phyloP scores from a whole-genome alignment of 1,140 invertebrate genomes.

The Drosophila malerkotliana region DNA sequence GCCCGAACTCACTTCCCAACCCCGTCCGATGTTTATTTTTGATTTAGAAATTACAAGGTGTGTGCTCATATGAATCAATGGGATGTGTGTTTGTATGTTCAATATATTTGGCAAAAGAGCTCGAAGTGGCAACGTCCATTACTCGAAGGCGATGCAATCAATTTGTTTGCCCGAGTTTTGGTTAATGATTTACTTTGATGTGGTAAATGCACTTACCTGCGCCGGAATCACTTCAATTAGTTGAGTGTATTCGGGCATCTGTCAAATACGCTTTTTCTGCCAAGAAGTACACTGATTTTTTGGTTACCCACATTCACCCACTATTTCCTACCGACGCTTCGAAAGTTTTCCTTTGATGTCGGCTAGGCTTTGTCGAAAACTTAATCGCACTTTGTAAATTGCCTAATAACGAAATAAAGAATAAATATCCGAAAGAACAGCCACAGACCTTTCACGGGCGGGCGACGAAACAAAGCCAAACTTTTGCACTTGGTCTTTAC shows the following conservation, averaged over 20 bases:
- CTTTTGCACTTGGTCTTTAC: slow-evolving; percentile 53
- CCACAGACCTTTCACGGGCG: slow-evolving; percentile 1
- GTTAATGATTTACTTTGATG: slow-evolving; percentile 55
- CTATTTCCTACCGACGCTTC: background rate
- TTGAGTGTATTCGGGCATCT: slow-evolving; percentile 9
- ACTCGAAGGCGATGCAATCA: slow-evolving; percentile 21
- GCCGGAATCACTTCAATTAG: slow-evolving; percentile 28
- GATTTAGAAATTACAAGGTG: slow-evolving; percentile 62
- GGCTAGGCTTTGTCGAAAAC: slow-evolving; percentile 61
- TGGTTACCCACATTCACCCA: background rate
- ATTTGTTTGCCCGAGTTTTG: slow-evolving; percentile 46
- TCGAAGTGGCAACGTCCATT: slow-evolving; percentile 26
- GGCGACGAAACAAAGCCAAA: slow-evolving; percentile 56
- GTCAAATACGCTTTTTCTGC: background rate
- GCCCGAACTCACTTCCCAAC: slow-evolving; percentile 1
- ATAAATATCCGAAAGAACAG: slow-evolving; percentile 50
- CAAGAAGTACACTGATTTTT: background rate
- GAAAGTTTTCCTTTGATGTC: slow-evolving; percentile 41
- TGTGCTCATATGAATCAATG: slow-evolving; percentile 7
- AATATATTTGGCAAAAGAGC: slow-evolving; percentile 72
- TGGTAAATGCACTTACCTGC: slow-evolving; percentile 29
- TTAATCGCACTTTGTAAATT: slow-evolving; percentile 76
- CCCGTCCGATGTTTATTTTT: slow-evolving; percentile 59
- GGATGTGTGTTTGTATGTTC: slow-evolving; percentile 26
- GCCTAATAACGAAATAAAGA: slow-evolving; percentile 65